Percentiles rank a stretch among this genome's conserved stretches.
These are phyloP conservation scores for Drosophila kokeensis DNA, from an alignment of 2,888 invertebrate species.

Conservation along the genomic window DNA sequence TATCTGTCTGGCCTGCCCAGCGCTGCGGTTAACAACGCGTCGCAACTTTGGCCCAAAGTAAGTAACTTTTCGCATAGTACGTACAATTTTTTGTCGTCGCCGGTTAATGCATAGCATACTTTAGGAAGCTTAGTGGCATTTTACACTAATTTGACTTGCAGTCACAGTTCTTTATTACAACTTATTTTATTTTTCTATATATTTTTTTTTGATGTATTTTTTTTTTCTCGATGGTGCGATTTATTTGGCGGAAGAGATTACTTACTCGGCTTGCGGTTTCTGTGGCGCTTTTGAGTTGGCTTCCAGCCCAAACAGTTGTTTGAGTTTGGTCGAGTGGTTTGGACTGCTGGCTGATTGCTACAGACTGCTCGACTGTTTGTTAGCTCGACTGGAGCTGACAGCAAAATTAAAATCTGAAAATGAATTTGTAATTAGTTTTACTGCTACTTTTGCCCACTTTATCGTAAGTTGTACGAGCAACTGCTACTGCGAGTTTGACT, in stretches of 20 bases:
- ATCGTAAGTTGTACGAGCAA: constrained; percentile 33
- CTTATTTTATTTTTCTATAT: constrained; percentile 2
- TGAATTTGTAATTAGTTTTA: constrained; percentile 84
- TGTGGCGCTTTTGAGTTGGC: constrained; percentile 45
- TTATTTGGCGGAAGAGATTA: constrained; percentile 84
- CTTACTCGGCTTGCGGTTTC: constrained; percentile 68
- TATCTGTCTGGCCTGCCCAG: constrained; percentile 18
- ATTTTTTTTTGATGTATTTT: constrained; percentile 3
- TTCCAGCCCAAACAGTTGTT: constrained; percentile 25
- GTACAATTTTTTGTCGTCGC: constrained; percentile 61
- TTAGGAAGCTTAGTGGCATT: constrained; percentile 78
- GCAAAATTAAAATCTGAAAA: constrained; percentile 82
- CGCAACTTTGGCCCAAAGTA: constrained; percentile 70
- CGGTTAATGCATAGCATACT: constrained; percentile 68
- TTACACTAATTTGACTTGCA: constrained; percentile 81
- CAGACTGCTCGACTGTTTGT: constrained; percentile 42
- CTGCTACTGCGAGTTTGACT: constrained; percentile 35
- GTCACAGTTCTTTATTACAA: constrained; percentile 43
- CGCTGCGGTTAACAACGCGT: constrained; percentile 77
- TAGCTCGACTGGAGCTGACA: constrained; percentile 73
- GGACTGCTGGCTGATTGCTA: constrained; percentile 36
- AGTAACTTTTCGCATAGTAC: constrained; percentile 77
- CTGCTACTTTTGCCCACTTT: constrained; percentile 68
- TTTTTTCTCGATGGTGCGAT: constrained; percentile 80
- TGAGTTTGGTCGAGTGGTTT: constrained; percentile 15